Percentiles rank a stretch among this genome's conserved stretches.
phyloP scores from a whole-genome alignment of 2,113 vertebrate genomes.

The Prochilodus magdalenae region DNA sequence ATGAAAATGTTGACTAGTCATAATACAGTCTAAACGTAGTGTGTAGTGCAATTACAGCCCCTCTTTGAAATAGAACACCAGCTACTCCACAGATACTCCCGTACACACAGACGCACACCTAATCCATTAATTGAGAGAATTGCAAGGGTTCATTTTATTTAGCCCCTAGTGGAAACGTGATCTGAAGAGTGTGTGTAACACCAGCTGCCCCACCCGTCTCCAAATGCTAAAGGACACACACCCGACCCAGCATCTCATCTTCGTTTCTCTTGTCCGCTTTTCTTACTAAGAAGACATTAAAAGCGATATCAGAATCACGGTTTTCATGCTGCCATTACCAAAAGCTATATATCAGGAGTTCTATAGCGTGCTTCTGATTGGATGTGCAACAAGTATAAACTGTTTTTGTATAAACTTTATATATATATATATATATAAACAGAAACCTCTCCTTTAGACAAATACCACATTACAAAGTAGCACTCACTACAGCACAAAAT shows the following conservation, averaged over 20 bases:
- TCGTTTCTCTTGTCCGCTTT: background rate
- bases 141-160: conserved; percentile 48
- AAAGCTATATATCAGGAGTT: too few species aligned
- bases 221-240: conserved; percentile 4
- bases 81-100: background rate
- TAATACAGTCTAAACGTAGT: background rate
- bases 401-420: too few species aligned
- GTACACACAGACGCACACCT: conserved; percentile 26
- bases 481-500: too few species aligned
- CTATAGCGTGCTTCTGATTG: too few species aligned
- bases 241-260: background rate
- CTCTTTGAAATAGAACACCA: conserved; percentile 32
- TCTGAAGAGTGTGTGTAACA: conserved; percentile 35
- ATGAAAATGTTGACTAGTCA: conserved; percentile 1
- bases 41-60: conserved; percentile 17
- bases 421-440: too few species aligned
- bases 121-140: conserved; percentile 49
- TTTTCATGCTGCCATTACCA: too few species aligned
- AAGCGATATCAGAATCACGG: background rate
- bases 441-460: too few species aligned
- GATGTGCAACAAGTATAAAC: too few species aligned
- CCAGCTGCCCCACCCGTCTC: conserved; percentile 35
- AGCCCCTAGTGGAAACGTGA: conserved; percentile 51
- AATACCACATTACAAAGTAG: too few species aligned
- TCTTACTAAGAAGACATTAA: too few species aligned